These are phyloP conservation scores for Nesometra sesokonis DNA, from an alignment of 35 echinoderm and acorn worm species.

Conservation along the genomic window DNA sequence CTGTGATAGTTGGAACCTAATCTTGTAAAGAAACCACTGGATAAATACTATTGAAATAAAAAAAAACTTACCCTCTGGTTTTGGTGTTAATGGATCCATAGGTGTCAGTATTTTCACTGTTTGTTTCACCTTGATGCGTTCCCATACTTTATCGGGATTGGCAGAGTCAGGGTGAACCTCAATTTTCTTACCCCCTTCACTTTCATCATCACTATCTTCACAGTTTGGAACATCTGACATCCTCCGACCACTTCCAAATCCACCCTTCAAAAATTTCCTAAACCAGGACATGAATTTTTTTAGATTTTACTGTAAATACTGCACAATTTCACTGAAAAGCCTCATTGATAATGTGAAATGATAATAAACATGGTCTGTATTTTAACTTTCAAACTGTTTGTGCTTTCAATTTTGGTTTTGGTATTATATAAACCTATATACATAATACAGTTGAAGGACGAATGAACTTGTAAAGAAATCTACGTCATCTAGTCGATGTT, in stretches of 20 bases:
- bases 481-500: too few species aligned
- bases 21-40: too few species aligned
- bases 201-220: background rate
- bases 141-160: constrained; percentile 66
- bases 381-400: too few species aligned
- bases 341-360: too few species aligned
- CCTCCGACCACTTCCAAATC: background rate
- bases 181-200: background rate
- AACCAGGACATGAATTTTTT: background rate
- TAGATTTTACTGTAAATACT: too few species aligned
- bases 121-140: constrained; percentile 46
- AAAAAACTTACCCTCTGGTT: constrained; percentile 68
- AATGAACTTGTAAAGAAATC: too few species aligned
- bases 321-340: too few species aligned
- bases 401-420: too few species aligned
- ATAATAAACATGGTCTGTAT: too few species aligned
- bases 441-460: too few species aligned
- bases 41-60: background rate
- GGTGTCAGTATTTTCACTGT: constrained; percentile 38
- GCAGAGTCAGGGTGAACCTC: constrained; percentile 41
- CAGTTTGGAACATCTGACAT: background rate
- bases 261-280: background rate
- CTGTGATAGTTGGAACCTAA: too few species aligned
- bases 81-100: constrained; percentile 45
- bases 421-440: too few species aligned